Base-by-base conservation (phyloP, 1,140 invertebrate genomes). In the Schlechtendalia chinensis region DNA sequence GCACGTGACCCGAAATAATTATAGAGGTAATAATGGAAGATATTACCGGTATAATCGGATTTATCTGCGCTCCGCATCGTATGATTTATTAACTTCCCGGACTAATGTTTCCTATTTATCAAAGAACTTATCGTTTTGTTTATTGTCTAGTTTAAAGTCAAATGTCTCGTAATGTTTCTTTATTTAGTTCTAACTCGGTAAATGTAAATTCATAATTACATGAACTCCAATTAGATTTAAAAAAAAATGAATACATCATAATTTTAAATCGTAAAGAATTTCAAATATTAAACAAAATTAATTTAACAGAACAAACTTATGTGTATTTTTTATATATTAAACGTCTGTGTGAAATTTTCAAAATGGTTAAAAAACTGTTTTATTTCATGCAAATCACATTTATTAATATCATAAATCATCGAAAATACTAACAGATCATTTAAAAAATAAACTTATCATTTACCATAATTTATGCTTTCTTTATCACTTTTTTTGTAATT, bases 31-130 rank as follows among this genome's bases (percentile, higher is more conserved):
- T 69, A 47, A 69, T 50, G 8, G n/a, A 69, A 69, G 39, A 50
- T 69, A 69, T 69, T 69, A 69, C 67, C 47, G 39, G 39, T 32
- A 47, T 69, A 50, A 69, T 69, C 45, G 45, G 45, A 50, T 69
- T 69, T 50, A 24, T 67, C 32, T 67, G 32, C 39, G 32, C n/a
- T 67, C 50, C 67, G 29, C 14, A 50, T 69, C n/a, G 39, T 8
- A 69, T 50, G 14, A 69, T 69, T 69, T 69, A 69, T 69, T 69
- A 50, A 24, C 45, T 69, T 69, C 32, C 47, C 65, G 6, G 22
- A 22, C 39, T 69, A 50, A 50, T 50, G 67, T 24, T 69, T 69
- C 67, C 50, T 69, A 50, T 50, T 50, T 50, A 69, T n/a, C 22
- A 17, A 69, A 69, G 27, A 14, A 47, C 67, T 50, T 69, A 50